These are phyloP conservation scores for Hedychridium roseum DNA, from an alignment of 2,888 invertebrate species.

Conservation along the genomic window DNA sequence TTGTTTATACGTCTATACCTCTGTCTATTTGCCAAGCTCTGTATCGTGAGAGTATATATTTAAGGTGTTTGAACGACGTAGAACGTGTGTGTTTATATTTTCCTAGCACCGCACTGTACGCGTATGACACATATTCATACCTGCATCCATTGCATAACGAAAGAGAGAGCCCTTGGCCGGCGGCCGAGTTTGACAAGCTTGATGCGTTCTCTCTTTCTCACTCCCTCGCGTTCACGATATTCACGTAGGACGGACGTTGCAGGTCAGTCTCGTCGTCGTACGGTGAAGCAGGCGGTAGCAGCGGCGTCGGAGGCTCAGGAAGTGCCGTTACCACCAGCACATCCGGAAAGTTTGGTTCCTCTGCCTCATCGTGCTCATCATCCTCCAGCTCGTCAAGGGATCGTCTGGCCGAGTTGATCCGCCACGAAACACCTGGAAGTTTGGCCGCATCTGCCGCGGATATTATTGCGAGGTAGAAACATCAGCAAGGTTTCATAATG, in stretches of 20 bases:
- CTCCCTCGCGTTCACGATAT: constrained; percentile 25
- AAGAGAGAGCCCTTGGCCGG: constrained; percentile 47
- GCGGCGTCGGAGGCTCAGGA: constrained; percentile 14
- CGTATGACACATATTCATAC: too few species aligned
- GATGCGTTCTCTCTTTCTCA: constrained; percentile 17
- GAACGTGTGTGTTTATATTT: too few species aligned
- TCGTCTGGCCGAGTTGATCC: constrained; percentile 19
- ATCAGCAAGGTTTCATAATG: too few species aligned
- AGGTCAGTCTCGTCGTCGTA: constrained; percentile 58
- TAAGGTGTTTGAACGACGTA: too few species aligned
- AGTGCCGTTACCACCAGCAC: too few species aligned
- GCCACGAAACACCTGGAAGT: constrained; percentile 19
- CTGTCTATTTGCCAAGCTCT: too few species aligned
- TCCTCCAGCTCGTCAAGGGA: constrained; percentile 33
- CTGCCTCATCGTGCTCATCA: constrained; percentile 35
- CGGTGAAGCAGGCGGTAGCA: constrained; percentile 31
- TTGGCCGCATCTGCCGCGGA: constrained; percentile 64
- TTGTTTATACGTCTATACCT: too few species aligned
- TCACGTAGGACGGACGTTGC: constrained; percentile 41
- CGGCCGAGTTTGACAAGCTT: constrained; percentile 38
- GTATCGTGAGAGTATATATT: too few species aligned
- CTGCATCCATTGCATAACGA: constrained; percentile 42
- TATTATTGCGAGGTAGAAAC: too few species aligned
- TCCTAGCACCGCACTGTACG: too few species aligned
- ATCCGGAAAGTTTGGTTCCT: too few species aligned